These are phyloP conservation scores for Pelvicachromis taeniatus DNA, from an alignment of 2,113 vertebrate species.

Conservation along the genomic window DNA sequence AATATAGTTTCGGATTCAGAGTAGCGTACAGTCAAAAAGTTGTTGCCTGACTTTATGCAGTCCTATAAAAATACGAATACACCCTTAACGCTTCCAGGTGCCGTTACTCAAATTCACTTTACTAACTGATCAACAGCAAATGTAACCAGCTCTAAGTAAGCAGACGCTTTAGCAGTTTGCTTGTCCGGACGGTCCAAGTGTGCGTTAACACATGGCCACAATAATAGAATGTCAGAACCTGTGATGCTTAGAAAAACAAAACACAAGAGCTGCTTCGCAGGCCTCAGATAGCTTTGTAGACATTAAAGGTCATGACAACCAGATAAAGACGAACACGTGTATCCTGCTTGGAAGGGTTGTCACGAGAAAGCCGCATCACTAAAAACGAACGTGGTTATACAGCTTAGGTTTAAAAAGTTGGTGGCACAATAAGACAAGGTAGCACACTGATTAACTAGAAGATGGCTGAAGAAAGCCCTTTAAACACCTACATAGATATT, in stretches of 20 bases:
- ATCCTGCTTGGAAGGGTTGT: neutral
- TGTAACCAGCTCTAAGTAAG: neutral
- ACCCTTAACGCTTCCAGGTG: neutral
- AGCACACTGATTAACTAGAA: neutral
- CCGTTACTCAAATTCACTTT: neutral
- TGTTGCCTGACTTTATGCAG: neutral
- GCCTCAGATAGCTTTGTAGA: neutral
- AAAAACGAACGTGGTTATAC: accelerated
- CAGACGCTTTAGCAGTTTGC: neutral
- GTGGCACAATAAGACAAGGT: neutral
- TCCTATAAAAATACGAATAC: neutral
- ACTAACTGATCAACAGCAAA: neutral
- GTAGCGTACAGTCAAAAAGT: neutral
- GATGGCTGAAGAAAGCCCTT: neutral
- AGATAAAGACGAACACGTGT: neutral
- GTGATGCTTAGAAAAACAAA: neutral
- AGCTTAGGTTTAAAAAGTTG: neutral
- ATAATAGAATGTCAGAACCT: neutral
- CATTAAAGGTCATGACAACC: neutral
- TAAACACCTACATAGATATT: neutral
- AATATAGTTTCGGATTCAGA: neutral
- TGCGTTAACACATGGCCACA: neutral
- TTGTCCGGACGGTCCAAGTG: neutral
- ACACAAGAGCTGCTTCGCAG: neutral
- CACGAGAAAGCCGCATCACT: neutral